phyloP scores from a whole-genome alignment of 2,888 invertebrate genomes.

The Lepeophtheirus nordmannii region DNA sequence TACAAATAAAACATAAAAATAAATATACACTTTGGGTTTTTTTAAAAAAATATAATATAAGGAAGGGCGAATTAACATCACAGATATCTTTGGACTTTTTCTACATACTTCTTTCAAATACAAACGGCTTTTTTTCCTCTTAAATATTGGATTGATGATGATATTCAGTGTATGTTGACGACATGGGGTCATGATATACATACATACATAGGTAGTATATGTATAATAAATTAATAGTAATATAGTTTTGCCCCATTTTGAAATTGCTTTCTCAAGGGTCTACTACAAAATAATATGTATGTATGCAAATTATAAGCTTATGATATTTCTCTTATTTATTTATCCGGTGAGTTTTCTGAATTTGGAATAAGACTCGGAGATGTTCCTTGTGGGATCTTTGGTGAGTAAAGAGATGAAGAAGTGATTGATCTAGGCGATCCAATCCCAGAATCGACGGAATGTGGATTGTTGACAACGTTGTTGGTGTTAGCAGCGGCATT shows the following conservation, averaged over 20 bases:
- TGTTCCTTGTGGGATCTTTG: constrained; percentile 21
- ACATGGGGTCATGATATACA: background rate
- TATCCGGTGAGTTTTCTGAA: constrained; percentile 18
- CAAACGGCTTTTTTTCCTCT: background rate
- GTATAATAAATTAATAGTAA: no score
- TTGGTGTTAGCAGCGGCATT: background rate
- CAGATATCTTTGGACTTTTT: constrained; percentile 6
- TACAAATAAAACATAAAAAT: no score
- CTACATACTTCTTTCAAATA: background rate
- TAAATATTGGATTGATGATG: background rate
- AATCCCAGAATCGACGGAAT: constrained; percentile 20
- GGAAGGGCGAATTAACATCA: background rate
- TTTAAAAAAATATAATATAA: no score
- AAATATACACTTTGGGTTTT: no score
- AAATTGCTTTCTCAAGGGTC: no score
- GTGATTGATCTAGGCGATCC: constrained; percentile 18
- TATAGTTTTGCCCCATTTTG: no score
- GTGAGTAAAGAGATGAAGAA: constrained; percentile 17
- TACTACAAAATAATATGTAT: no score
- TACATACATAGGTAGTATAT: no score
- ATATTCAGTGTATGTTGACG: background rate
- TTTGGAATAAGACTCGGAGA: constrained; percentile 16
- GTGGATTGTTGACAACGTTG: constrained; percentile 14
- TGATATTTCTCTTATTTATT: background rate
- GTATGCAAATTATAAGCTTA: background rate